Conservation (phyloP, 2,113 vertebrate species). For the Pteronura brasiliensis region DNA sequence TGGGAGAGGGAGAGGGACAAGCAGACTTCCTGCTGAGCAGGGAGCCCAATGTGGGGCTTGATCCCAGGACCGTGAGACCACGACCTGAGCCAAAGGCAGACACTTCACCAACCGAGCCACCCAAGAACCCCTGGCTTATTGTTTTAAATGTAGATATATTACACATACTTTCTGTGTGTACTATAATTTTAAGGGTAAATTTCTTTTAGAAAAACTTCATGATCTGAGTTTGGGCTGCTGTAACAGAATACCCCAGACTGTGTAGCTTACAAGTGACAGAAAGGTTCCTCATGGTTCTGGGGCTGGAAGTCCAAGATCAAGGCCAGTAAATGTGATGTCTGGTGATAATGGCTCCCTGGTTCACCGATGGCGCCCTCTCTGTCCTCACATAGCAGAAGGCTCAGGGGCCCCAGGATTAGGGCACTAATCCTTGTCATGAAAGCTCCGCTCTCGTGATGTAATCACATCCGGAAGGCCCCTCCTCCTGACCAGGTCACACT, state of each 20-base stretch:
- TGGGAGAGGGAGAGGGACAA: not conserved
- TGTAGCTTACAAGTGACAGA: not conserved
- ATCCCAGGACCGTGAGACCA: not conserved
- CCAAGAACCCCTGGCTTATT: not conserved
- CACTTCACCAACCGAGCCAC: not conserved
- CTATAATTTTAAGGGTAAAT: not conserved
- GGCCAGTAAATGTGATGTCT: not conserved
- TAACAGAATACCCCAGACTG: not conserved
- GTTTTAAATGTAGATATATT: not conserved
- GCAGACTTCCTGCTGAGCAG: too few relatives aligned
- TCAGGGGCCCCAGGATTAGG: not conserved
- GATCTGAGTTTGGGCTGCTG: not conserved
- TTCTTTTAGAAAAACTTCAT: not conserved
- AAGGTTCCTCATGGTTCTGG: not conserved
- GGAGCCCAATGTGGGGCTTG: not conserved
- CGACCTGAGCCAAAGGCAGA: not conserved
- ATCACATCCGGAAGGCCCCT: not conserved
- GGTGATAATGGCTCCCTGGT: not conserved
- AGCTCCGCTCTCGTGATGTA: too few relatives aligned
- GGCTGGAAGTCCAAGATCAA: not conserved
- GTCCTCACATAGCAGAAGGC: too few relatives aligned
- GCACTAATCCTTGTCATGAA: not conserved
- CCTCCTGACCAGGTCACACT: not conserved
- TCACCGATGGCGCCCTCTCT: fast-evolving
- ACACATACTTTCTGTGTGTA: not conserved